Base-by-base conservation (phyloP, 1,140 invertebrate species). In the Scylla paramamosain region DNA sequence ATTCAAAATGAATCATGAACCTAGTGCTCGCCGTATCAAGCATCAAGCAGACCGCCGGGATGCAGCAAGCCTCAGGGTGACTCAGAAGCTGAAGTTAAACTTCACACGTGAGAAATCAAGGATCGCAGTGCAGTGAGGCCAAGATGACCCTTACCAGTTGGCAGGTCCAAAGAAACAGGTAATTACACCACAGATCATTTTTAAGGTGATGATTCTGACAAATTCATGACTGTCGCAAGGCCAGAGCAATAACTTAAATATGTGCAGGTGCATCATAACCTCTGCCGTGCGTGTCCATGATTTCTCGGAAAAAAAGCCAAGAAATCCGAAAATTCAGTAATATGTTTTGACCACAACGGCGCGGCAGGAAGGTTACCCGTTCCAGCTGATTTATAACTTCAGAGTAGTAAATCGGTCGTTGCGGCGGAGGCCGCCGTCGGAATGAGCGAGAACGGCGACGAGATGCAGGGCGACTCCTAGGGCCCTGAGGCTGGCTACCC, bases 301-400 rank as follows among this genome's bases (percentile, higher is more conserved):
- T 92, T 91, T 92, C 94, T 95, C 94, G 92, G 82, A 39, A 92
- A 92, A 67, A 91, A 95, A 95, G 94, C 94, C 94, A 95, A 95
- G 94, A 95, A 95, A 92, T 92, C 91, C 77, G 90, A 92, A 92
- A 92, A 92, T 52, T 95, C 77, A 92, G 45, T 91, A 91, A 94
- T 91, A 83, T 89, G 93, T 89, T 86, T 52, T 94, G 93, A 87
- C 86, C 82, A 28, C 77, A 93, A 59, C 48, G 82, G 59, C 83
- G 89, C 82, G 48, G 91, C 94, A 87, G 89, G 82, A 91, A 94
- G 90, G 94, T 96, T 96, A 96, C 96, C 96, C 96, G 93, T 95
- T 96, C 96, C 90, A 96, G 93, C 91, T 96, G 96, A 93, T 95
- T 95, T 93, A 96, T 96, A 91, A 96, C 96, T 96, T 96, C 96